These are phyloP conservation scores for Gasteruption jaculator DNA, from an alignment of 2,888 invertebrate genomes.

Conservation along the genomic window DNA sequence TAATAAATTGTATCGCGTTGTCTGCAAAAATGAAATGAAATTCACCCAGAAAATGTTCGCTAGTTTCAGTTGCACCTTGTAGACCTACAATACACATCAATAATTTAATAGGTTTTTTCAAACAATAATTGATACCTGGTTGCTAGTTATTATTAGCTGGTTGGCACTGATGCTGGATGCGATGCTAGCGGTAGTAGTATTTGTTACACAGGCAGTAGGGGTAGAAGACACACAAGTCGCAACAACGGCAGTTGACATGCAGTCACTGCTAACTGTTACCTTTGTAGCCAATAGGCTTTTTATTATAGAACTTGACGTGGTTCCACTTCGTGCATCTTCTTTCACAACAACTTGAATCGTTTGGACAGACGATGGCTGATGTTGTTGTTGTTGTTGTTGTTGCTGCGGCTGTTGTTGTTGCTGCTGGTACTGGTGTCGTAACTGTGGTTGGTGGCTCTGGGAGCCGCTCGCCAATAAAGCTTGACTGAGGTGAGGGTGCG, in stretches of 20 bases:
- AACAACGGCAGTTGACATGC: conserved; percentile 52
- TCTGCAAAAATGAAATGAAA: too few relatives aligned
- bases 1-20: too few relatives aligned
- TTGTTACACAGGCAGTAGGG: conserved; percentile 51
- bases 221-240: conserved; percentile 49
- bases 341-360: conserved; percentile 42
- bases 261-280: conserved; percentile 64
- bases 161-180: conserved; percentile 52
- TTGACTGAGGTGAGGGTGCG: conserved; percentile 62
- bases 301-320: conserved; percentile 76
- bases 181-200: conserved; percentile 50
- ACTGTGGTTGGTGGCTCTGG: conserved; percentile 28
- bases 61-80: too few relatives aligned
- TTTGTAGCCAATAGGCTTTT: conserved; percentile 93
- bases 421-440: conserved; percentile 28
- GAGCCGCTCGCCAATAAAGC: conserved; percentile 55
- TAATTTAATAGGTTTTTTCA: conserved; percentile 26
- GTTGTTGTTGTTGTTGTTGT: conserved; percentile 27
- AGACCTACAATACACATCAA: too few relatives aligned
- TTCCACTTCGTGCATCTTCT: conserved; percentile 44
- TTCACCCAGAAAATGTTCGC: too few relatives aligned
- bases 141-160: conserved; percentile 51
- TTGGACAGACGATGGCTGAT: conserved; percentile 29
- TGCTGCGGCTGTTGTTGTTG: conserved; percentile 27
- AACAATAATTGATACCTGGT: conserved; percentile 45